These are phyloP conservation scores for Ceriagrion tenellum DNA, from an alignment of 2,888 invertebrate genomes.

Conservation along the genomic window DNA sequence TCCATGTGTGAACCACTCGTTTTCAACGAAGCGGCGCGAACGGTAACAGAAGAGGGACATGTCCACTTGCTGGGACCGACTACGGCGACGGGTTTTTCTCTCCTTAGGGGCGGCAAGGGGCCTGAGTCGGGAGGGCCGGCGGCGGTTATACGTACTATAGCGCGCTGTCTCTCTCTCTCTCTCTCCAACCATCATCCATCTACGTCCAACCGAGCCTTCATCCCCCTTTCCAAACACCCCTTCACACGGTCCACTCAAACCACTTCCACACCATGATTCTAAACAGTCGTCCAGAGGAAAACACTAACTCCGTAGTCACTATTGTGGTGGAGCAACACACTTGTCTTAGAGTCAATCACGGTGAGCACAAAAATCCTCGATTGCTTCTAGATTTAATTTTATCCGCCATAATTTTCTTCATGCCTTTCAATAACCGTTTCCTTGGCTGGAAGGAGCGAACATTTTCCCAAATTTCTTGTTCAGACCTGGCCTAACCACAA, in stretches of 20 bases:
- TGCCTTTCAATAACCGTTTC: too few species aligned
- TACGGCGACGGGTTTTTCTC: conserved; percentile 33
- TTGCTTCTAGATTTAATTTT: too few species aligned
- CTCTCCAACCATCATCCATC: not conserved
- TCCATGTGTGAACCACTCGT: conserved; percentile 37
- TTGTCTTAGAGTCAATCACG: not conserved
- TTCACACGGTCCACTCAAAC: not conserved
- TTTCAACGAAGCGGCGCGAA: not conserved
- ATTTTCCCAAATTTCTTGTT: too few species aligned
- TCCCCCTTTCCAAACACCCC: not conserved
- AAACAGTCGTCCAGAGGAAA: not conserved
- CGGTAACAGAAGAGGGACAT: not conserved
- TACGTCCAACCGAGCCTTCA: not conserved
- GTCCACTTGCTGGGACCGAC: not conserved
- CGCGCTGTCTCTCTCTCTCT: not conserved
- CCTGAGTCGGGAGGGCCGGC: not conserved
- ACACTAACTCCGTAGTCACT: not conserved
- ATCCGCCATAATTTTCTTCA: too few species aligned
- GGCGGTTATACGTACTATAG: not conserved
- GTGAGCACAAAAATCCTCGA: not conserved
- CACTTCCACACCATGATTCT: not conserved
- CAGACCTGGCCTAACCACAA: too few species aligned
- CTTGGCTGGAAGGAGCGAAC: too few species aligned
- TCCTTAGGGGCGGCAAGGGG: not conserved
- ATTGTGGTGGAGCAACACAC: not conserved